Evolutionary conservation across 1,140 invertebrate species (phyloP).

Genomic region (Tetragnatha versicolor): DNA sequence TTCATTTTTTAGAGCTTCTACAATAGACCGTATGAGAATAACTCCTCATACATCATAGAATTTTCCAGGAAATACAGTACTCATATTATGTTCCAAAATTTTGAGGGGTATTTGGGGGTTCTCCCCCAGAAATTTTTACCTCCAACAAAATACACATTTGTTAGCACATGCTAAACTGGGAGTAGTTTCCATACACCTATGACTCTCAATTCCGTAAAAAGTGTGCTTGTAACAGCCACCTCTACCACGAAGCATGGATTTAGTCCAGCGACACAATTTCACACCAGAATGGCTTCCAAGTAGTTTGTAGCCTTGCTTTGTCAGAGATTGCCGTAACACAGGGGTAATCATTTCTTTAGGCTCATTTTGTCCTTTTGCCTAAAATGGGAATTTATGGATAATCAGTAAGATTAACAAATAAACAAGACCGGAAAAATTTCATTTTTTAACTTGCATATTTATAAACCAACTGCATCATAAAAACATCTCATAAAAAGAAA

Average conservation of each 20-base stretch:
- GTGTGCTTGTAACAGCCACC: slow-evolving; percentile 76
- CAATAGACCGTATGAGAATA: no score
- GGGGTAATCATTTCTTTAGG: slow-evolving; percentile 72
- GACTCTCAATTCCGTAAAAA: slow-evolving; percentile 74
- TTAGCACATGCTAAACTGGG: slow-evolving; percentile 74
- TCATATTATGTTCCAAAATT: no score
- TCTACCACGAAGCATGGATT: slow-evolving; percentile 72
- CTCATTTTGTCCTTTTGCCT: slow-evolving; percentile 40
- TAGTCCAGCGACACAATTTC: slow-evolving; percentile 74
- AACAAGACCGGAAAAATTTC: no score
- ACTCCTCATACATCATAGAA: no score
- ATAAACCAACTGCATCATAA: no score
- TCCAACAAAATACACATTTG: slow-evolving; percentile 76
- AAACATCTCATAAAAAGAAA: no score
- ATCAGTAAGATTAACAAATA: no score
- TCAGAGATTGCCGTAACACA: slow-evolving; percentile 67
- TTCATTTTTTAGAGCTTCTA: no score
- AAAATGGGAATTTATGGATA: no score
- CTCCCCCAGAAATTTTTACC: slow-evolving; percentile 63
- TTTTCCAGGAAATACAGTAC: no score
- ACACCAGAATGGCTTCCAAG: slow-evolving; percentile 73
- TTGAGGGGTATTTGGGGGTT: no score
- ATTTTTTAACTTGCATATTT: no score
- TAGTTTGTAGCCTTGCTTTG: slow-evolving; percentile 73
- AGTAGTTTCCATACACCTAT: slow-evolving; percentile 74